Conservation (phyloP, 2,113 vertebrate species). For the Machaerirhynchus nigripectus region DNA sequence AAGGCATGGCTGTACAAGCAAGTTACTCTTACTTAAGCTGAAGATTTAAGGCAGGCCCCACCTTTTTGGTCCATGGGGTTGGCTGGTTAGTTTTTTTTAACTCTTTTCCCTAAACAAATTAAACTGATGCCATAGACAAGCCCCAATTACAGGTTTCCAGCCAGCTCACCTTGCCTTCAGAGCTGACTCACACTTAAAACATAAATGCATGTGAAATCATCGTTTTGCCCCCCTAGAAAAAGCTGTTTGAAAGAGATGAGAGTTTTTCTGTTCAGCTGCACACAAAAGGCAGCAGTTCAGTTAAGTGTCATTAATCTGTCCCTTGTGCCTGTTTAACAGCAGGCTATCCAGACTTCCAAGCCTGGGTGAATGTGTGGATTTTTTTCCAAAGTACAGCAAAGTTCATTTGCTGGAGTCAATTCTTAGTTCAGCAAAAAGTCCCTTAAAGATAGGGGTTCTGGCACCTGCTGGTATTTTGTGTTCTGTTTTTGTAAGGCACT, state of each 20-base stretch:
- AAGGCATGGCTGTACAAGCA: not conserved
- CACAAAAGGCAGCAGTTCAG: not conserved
- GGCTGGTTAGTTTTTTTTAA: rapidly evolving
- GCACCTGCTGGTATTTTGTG: not conserved
- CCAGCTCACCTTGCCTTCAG: not conserved
- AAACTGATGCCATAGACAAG: rapidly evolving
- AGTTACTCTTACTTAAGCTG: not conserved
- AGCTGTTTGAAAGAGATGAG: not conserved
- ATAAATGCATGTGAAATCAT: not conserved
- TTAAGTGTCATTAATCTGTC: not conserved
- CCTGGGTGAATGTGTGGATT: not conserved
- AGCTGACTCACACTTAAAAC: not conserved
- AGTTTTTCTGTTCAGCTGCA: not conserved
- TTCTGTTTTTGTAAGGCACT: not conserved
- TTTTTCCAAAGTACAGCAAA: not conserved
- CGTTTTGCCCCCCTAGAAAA: not conserved
- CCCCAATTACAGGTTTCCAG: not conserved
- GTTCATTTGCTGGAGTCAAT: not conserved
- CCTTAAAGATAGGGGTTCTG: not conserved
- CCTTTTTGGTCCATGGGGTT: not conserved
- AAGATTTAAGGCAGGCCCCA: not conserved
- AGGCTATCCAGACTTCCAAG: not conserved
- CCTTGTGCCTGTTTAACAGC: not conserved
- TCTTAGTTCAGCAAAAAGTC: not conserved
- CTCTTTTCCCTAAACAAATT: not conserved